These are phyloP conservation scores for Dusona sp. DNA, from an alignment of 2,888 invertebrate species.

Conservation along the genomic window DNA sequence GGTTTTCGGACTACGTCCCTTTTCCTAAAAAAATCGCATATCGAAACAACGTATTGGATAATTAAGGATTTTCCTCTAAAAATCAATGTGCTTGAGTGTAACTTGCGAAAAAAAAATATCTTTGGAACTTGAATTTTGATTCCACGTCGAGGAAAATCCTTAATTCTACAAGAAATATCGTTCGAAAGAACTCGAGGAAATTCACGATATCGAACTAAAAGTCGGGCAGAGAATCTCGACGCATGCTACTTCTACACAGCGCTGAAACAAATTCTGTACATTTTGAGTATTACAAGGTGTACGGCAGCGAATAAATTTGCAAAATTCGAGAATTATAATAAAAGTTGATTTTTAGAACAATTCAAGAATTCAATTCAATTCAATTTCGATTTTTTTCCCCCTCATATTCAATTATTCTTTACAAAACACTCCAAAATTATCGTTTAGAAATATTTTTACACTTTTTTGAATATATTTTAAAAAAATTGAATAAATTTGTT, in stretches of 20 bases:
- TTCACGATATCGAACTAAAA: constrained; percentile 53
- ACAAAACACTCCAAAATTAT: not conserved
- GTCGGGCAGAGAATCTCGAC: constrained; percentile 66
- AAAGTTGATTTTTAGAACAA: not conserved
- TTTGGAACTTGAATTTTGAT: constrained; percentile 11
- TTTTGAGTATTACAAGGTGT: constrained; percentile 45
- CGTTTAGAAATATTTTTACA: not conserved
- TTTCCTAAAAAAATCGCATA: constrained; percentile 45
- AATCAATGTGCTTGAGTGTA: constrained; percentile 6
- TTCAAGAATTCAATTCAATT: no score
- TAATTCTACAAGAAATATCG: constrained; percentile 54
- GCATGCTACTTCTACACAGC: constrained; percentile 78
- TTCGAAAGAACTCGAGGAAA: constrained; percentile 49
- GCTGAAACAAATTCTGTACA: constrained; percentile 72
- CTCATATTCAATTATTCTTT: not conserved
- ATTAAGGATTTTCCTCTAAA: constrained; percentile 40
- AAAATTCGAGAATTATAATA: constrained; percentile 1
- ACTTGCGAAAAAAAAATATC: not conserved
- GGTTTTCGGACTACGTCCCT: constrained; percentile 18
- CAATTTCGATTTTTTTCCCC: not conserved
- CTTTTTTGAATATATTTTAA: not conserved
- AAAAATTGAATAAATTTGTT: not conserved
- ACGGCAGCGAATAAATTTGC: constrained; percentile 7
- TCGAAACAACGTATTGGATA: constrained; percentile 19
- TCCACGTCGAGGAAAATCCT: constrained; percentile 36